phyloP scores from a whole-genome alignment of 2,113 vertebrate genomes.

The Pedionomus torquatus region DNA sequence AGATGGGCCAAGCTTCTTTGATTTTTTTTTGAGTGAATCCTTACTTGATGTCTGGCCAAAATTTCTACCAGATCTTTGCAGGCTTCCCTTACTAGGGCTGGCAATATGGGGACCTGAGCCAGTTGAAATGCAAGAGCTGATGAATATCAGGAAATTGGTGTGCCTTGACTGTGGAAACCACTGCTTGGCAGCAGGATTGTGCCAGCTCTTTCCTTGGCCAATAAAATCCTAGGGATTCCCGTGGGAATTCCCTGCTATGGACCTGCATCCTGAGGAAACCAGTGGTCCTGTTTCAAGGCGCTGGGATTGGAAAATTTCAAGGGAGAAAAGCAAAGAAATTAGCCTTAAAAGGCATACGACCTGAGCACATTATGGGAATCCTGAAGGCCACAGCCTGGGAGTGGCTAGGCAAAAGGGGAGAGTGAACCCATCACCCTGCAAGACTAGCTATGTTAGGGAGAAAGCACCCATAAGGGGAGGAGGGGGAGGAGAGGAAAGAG shows the following conservation, averaged over 20 bases:
- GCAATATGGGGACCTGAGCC: fast-evolving
- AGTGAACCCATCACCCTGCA: background rate
- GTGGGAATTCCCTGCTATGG: no score
- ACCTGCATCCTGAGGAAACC: background rate
- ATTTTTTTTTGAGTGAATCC: background rate
- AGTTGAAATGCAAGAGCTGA: background rate
- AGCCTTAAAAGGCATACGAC: background rate
- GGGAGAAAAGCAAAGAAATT: background rate
- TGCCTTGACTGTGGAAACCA: background rate
- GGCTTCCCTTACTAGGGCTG: background rate
- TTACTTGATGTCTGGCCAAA: background rate
- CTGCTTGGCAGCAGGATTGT: background rate
- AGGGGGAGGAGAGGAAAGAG: background rate
- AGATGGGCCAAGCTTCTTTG: background rate
- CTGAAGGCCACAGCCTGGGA: background rate
- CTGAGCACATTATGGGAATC: background rate
- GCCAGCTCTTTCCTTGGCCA: background rate
- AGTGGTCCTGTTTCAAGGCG: background rate
- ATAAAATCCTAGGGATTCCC: background rate
- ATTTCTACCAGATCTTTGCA: background rate
- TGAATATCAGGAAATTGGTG: background rate
- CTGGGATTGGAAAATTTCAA: background rate
- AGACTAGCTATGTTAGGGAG: fast-evolving
- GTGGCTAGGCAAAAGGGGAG: background rate
- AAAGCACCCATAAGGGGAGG: background rate